A percentile compares a stretch with the other conserved stretches of the same genome.
Evolutionary conservation across 2,113 vertebrate genomes (phyloP).

Genomic region (Cavia aperea): DNA sequence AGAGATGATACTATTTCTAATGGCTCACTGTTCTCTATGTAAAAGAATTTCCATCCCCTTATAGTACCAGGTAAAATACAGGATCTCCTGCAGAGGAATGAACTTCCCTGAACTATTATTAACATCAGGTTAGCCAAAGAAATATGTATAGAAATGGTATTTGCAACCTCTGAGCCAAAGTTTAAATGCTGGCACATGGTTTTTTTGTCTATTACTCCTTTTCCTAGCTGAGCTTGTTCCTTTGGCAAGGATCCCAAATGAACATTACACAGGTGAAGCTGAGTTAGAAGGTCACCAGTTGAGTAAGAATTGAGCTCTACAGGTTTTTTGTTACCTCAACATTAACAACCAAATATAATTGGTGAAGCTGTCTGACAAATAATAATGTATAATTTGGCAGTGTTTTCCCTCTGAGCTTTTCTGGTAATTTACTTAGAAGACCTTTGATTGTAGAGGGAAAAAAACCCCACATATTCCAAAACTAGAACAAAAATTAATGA

Average conservation of each 20-base stretch:
- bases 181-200: not conserved
- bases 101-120: not conserved
- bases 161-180: not conserved
- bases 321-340: not conserved
- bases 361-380: not conserved
- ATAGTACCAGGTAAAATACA: not conserved
- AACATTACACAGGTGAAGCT: not conserved
- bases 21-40: not conserved
- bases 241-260: constrained; percentile 16
- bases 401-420: constrained; percentile 1
- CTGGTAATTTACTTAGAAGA: constrained; percentile 29
- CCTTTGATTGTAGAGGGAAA: not conserved
- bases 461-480: not conserved
- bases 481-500: not conserved
- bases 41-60: not conserved
- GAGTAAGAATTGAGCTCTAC: not conserved
- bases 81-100: not conserved
- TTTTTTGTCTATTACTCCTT: not conserved
- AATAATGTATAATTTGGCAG: not conserved
- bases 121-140: not conserved
- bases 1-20: not conserved
- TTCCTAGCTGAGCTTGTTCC: not conserved
- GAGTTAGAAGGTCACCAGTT: not conserved
- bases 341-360: not conserved
- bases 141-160: not conserved